Percentiles rank a stretch among this genome's conserved stretches.
phyloP scores from a whole-genome alignment of 2,888 invertebrate genomes.

The Pelosia muscerda region DNA sequence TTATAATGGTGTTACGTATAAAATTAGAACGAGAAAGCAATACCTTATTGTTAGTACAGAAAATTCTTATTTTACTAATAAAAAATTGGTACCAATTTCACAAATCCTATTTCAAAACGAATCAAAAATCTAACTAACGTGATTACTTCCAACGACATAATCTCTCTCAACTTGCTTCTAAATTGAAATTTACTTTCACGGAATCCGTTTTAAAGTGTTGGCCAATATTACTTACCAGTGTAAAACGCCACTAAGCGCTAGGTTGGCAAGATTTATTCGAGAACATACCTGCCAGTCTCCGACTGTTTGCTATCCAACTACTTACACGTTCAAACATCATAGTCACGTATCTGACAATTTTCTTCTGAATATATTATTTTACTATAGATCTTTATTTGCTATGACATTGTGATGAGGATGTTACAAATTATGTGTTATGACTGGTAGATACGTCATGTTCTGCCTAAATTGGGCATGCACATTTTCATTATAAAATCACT shows the following conservation, averaged over 20 bases:
- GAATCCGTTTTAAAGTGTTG: constrained; percentile 5
- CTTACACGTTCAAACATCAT: not conserved
- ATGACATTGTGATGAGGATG: too few relatives aligned
- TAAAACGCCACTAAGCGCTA: constrained; percentile 16
- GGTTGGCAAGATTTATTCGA: constrained; percentile 32
- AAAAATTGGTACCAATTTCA: not conserved
- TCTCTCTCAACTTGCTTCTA: constrained; percentile 1
- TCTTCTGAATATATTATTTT: not conserved
- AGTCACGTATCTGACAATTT: constrained; percentile 25
- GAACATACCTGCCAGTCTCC: constrained; percentile 27
- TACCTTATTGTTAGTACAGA: not conserved
- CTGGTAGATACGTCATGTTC: too few relatives aligned
- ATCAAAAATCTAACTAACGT: not conserved
- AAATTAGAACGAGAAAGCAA: too few relatives aligned
- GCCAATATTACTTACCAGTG: constrained; percentile 17
- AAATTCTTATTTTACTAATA: not conserved
- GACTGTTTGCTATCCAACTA: constrained; percentile 28
- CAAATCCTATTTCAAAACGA: constrained; percentile 1
- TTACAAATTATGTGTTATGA: too few relatives aligned
- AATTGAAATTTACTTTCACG: constrained; percentile 7
- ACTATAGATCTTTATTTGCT: too few relatives aligned
- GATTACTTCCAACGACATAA: not conserved
- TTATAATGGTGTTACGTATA: too few relatives aligned
- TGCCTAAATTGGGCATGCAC: too few relatives aligned
- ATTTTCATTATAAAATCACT: too few relatives aligned